Base-by-base conservation (phyloP, 2,797 vertebrate genomes). In the Taenioides sp. region DNA sequence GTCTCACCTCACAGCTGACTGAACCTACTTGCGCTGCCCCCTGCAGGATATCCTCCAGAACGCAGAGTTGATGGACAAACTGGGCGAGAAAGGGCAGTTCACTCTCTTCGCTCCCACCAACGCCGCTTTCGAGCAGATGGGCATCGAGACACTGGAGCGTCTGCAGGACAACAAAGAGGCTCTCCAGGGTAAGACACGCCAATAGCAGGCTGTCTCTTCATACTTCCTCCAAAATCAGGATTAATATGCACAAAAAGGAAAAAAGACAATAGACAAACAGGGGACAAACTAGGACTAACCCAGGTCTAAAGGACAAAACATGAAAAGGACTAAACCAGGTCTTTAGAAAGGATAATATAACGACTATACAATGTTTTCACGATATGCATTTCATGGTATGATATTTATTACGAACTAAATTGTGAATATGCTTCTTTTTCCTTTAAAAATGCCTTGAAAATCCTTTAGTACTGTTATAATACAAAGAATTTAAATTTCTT, bases 31-130 rank as follows among this genome's bases (percentile, higher is more conserved):
- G 12, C 65, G 28, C 31, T 63, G 43, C 22, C 74, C 6, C 27
- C 14, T 87, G 2, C 82, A 99, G 98, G 93, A 93, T 70, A 76
- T 96, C 52, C 94, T 92, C 74, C 81, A 92, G 76, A 93, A 84
- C 0, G 87, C 96, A 20, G 95, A 92, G 69, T 73, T 98, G 65
- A 3, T 97, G 85, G 95, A 95, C 28, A 90, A 89, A 69, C 92
- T 99, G 73, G 96, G 95, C 60, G 78, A 93, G 84, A 84, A 94
- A 0, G 98, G 97, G 34, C 96, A 98, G 76, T 98, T 94, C 82
- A 99, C 98, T 7, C 87, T 99, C 27, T 99, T 99, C 82, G 98
- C 97, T 74, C 97, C 98, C 43, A 99, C 96, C 80, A 96, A 99
- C 27, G 90, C 95, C 5, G 98, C 98, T 83, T 99, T 99, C 78